Base-by-base conservation (phyloP, 92 coral and sea anemone genomes). In the Nematostella vectensis region DNA sequence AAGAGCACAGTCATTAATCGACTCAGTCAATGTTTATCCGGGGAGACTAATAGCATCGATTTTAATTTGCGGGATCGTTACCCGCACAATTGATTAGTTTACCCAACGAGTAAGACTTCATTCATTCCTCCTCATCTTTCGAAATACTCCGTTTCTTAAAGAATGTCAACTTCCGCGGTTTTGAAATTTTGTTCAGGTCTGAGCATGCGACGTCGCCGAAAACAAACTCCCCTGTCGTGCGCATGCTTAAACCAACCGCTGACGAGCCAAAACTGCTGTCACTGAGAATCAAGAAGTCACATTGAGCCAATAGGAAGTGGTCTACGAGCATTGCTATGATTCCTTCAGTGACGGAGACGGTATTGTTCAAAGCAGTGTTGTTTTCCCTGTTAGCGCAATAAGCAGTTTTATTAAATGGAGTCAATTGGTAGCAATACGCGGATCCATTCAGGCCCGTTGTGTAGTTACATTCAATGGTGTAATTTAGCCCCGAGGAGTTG, bases 251-350 rank as follows among this genome's bases (percentile, higher is more conserved):
- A 2, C 95, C 95, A 12, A 85, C 81, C 39, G 95, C 95, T 58
- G 95, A 68, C 42, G 95, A 75, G 24, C 95, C 76, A 67, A 85
- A 85, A 71, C 95, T 85, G 88, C 95, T 85, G 81, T 85, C 95
- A 26, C 95, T 78, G 2, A 85, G 63, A 49, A 85, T 55, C 11
- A 85, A 74, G 50, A 76, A 85, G 67, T 89, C 95, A 49, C 95
- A 79, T 44, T 89, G 83, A 12, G 85, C 72, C 28, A 89, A 67
- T 16, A 89, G 63, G 54, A 89, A 80, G 31, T 80, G 84, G 50
- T 89, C 96, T 8, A 89, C 83, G 51, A 89, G 45, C 81, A 89
- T 70, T 11, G 83, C 81, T 6, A 77, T 61, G 3, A 84, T 86
- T 8, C 94, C 96, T 11, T 71, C 70, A 11, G 88, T 74, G 28